Percentiles rank a stretch among this genome's conserved stretches.
These are phyloP conservation scores for Neotoma lepida DNA, from an alignment of 2,113 vertebrate genomes.

Conservation along the genomic window DNA sequence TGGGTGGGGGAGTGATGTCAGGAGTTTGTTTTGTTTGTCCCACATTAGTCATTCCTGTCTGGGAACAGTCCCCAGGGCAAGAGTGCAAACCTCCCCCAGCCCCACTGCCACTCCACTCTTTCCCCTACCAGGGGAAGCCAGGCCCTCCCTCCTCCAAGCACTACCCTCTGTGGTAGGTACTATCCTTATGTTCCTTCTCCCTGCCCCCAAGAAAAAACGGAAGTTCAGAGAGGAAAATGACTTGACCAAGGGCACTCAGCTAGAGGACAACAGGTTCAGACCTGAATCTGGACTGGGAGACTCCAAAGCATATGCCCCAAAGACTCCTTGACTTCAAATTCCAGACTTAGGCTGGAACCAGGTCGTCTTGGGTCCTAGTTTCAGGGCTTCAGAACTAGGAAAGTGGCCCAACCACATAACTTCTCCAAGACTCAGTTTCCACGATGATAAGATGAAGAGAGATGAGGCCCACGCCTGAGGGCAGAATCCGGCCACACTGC, in stretches of 20 bases:
- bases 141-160: neutral
- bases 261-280: neutral
- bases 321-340: neutral
- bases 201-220: neutral
- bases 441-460: neutral
- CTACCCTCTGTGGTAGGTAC: neutral
- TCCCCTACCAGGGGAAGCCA: neutral
- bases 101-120: neutral
- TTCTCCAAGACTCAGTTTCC: neutral
- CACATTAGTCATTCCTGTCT: constrained; percentile 67
- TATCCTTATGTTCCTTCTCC: neutral
- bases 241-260: neutral
- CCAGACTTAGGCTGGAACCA: neutral
- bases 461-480: neutral
- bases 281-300: neutral
- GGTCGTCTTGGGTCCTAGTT: neutral
- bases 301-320: neutral
- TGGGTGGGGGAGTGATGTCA: constrained; percentile 37
- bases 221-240: neutral
- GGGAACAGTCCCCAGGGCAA: constrained; percentile 53
- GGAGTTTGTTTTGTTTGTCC: constrained; percentile 50
- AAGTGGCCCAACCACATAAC: neutral
- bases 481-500: fast-evolving
- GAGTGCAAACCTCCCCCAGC: neutral
- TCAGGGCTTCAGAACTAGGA: neutral